Evolutionary conservation across 2,888 invertebrate species (phyloP), one percentile per base, ranked within the genome.

Genomic region (Agrotis exclamationis): DNA sequence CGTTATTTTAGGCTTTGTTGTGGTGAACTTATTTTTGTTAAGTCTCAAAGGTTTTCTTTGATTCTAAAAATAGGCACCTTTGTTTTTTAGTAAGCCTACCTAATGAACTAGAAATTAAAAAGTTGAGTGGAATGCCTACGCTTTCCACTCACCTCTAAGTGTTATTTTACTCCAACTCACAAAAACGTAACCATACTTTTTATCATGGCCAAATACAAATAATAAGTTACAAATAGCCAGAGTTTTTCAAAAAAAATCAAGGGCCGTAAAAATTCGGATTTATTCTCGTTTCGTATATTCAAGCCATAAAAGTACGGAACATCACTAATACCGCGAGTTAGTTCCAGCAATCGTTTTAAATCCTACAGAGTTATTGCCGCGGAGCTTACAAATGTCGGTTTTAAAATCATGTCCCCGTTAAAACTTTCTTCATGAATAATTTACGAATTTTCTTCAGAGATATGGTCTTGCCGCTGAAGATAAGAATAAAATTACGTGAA

Each of bases 361-460:
- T 87, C 88, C 86, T 77, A 79, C 80, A 78, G 88, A 93, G 89
- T 91, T 89, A 93, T 90, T 89, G 89, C 92, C 88, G 86, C 88
- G 84, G 88, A 89, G 93, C 93, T 94, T 94, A 95, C 95, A 94
- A 95, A 95, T 94, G 95, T 94, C 91, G 94, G 93, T 93, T 95
- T 95, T 93, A 95, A 95, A 95, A 95, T 93, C 95, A 95, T 95
- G 95, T 94, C 93, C 92, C 93, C 90, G 93, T 94, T 95, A 93
- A 95, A 96, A 95, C 94, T 96, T 95, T 94, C 90, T 93, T 95
- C 95, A 95, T 96, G 95, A 96, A 96, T 96, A 95, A 95, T 96
- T 96, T 95, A 95, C 94, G 87, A 93, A 95, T 94, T 93, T 94
- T 94, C 93, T 94, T 93, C 94, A 88, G 90, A 94, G 95, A 95